A percentile compares a stretch with the other conserved stretches of the same genome.
phyloP scores from a whole-genome alignment of 2,797 vertebrate species.

The Anguilla anguilla region DNA sequence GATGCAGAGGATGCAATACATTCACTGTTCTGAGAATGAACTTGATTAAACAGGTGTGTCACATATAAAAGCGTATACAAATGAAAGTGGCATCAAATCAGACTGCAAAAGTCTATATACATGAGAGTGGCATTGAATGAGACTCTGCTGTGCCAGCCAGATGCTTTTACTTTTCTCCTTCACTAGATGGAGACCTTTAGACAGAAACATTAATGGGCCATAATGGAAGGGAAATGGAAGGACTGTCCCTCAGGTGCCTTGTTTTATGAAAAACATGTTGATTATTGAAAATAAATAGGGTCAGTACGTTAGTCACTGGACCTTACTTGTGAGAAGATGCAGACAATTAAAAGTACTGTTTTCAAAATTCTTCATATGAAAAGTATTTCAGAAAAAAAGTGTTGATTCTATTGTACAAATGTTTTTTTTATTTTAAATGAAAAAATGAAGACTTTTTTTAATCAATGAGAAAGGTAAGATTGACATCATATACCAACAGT shows the following conservation, averaged over 20 bases:
- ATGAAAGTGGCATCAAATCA: neutral
- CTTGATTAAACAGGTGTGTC: neutral
- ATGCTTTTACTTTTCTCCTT: constrained; percentile 1
- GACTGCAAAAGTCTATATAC: neutral
- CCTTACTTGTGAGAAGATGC: neutral
- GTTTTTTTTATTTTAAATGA: neutral
- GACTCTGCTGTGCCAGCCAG: neutral
- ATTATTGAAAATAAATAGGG: neutral
- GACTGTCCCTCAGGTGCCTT: neutral
- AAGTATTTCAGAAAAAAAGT: neutral
- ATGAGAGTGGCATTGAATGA: neutral
- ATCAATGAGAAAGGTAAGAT: neutral
- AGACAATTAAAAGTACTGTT: neutral
- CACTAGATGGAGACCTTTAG: constrained; percentile 26
- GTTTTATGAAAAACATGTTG: neutral
- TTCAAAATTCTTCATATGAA: neutral
- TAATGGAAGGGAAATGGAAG: neutral
- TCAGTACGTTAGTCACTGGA: neutral
- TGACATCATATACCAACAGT: neutral
- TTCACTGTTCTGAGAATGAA: neutral
- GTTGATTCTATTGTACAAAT: neutral
- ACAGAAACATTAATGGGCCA: neutral
- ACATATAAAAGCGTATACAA: neutral
- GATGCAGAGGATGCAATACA: neutral
- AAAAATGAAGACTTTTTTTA: neutral